These are phyloP conservation scores for Scyliorhinus canicula DNA, from an alignment of 2,797 vertebrate species.

Conservation along the genomic window DNA sequence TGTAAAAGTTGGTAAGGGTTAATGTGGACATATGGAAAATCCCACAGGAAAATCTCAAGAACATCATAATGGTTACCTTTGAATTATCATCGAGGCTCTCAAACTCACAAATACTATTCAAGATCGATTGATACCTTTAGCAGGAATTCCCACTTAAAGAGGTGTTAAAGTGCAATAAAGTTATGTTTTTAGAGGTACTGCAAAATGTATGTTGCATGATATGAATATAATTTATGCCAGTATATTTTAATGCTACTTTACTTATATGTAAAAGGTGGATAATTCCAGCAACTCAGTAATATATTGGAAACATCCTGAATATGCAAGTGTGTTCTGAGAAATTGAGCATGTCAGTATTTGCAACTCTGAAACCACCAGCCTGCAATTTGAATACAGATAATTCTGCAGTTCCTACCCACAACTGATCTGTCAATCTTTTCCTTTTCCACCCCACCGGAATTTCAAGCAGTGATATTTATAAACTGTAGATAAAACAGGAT, in stretches of 20 bases:
- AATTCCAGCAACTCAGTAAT: neutral
- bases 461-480: neutral
- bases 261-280: neutral
- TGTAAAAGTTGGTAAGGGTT: too few relatives aligned
- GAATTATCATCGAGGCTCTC: neutral
- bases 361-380: neutral
- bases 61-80: neutral
- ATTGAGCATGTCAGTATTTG: neutral
- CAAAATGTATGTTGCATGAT: neutral
- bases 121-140: neutral
- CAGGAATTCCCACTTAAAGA: neutral
- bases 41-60: neutral
- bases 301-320: neutral
- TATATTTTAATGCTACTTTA: neutral
- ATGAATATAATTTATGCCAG: neutral
- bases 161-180: neutral
- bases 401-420: neutral
- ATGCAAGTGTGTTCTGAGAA: neutral
- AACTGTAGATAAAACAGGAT: neutral
- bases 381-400: neutral
- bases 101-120: neutral
- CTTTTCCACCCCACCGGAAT: neutral
- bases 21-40: too few relatives aligned
- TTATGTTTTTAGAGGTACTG: neutral
- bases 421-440: neutral